Evolutionary conservation across 2,888 invertebrate genomes (phyloP), one percentile per base, ranked within the genome.

Genomic region (Melinaea menophilus): DNA sequence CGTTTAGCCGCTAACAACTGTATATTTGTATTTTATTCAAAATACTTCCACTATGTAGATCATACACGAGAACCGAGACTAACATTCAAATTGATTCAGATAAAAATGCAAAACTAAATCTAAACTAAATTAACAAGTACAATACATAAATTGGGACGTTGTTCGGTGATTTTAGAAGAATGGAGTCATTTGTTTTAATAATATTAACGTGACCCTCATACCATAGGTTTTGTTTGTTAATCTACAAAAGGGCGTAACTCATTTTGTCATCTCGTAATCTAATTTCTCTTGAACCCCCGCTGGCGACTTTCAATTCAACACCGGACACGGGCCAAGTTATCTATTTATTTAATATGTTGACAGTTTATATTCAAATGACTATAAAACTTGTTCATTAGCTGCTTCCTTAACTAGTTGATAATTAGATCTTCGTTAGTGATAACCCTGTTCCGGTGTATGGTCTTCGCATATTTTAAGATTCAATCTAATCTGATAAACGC

Each of bases 211-310:
- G 88, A 88, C 89, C 90, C 89, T 85, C 85, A 82, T 79, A 83
- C 84, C 88, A 85, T 86, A 88, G 84, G 89, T 90, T 90, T 89
- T 90, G 90, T 90, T 90, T 90, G 89, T 90, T 90, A 90, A 90
- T 90, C 88, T 87, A 85, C 85, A 88, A 88, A 87, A 88, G 89
- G 90, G 89, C 90, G 90, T 90, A 86, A 89, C 89, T 90, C 90
- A 87, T 89, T 90, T 89, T 87, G 88, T 89, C 89, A 85, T 86
- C 88, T 84, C 81, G 85, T 90, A 90, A 90, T 90, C 89, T 88
- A 88, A 90, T 90, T 90, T 86, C 80, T 80, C 79, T 81, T 83
- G 83, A 82, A 83, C 88, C 88, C 22, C 87, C 83, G 75, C 79
- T 72, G 79, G 75, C 77, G 70, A 69, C 72, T 74, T 71, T 74